These are phyloP conservation scores for Neolamprologus fasciatus DNA, from an alignment of 2,113 vertebrate genomes.

Conservation along the genomic window DNA sequence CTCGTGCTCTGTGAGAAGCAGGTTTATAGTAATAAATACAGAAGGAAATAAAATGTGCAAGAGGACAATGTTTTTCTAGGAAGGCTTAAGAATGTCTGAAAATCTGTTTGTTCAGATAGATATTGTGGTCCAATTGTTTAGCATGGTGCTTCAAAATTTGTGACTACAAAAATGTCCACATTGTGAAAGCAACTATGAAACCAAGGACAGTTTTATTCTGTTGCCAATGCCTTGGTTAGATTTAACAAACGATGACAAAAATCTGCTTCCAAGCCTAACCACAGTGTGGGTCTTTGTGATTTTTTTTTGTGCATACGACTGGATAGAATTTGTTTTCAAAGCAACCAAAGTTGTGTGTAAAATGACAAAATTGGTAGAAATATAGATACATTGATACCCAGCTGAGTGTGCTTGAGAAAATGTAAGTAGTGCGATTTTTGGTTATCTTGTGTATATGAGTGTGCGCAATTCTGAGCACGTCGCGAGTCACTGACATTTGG, in stretches of 20 bases:
- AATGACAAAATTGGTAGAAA: not conserved
- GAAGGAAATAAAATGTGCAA: not conserved
- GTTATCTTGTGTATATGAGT: not conserved
- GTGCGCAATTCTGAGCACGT: not conserved
- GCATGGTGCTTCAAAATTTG: not conserved
- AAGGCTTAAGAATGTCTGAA: not conserved
- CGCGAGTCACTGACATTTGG: constrained; percentile 40
- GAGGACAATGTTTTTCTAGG: not conserved
- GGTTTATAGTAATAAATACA: not conserved
- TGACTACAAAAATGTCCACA: not conserved
- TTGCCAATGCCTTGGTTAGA: not conserved
- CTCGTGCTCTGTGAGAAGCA: not conserved
- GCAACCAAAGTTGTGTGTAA: not conserved
- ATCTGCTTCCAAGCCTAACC: not conserved
- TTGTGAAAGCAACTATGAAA: not conserved
- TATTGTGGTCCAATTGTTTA: not conserved
- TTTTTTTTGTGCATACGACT: not conserved
- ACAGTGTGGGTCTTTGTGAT: not conserved
- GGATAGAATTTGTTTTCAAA: not conserved
- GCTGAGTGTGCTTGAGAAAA: not conserved
- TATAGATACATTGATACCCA: not conserved
- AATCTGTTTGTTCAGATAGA: not conserved
- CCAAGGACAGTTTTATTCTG: not conserved
- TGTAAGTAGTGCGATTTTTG: not conserved
- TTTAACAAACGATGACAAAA: not conserved